Conservation (phyloP, 2,888 invertebrate genomes). For the Tupiocoris notatus region DNA sequence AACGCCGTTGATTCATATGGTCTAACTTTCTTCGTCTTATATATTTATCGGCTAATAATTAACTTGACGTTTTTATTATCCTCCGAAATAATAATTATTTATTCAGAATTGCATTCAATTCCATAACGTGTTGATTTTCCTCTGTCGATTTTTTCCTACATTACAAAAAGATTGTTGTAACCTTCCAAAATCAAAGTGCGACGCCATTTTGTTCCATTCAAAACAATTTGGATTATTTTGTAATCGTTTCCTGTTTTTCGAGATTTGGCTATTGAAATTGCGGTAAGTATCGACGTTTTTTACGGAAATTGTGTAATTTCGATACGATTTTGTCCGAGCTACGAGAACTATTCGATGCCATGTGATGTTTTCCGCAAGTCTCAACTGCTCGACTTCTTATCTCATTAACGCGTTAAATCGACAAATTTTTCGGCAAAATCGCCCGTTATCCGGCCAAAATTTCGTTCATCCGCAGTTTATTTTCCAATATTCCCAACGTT, state of each 20-base stretch:
- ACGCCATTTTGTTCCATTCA: conserved; percentile 42
- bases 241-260: conserved; percentile 10
- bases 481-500: too few relatives aligned
- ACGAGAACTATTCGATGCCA: neutral
- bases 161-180: conserved; percentile 10
- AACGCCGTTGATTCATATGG: too few relatives aligned
- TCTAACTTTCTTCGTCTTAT: too few relatives aligned
- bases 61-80: too few relatives aligned
- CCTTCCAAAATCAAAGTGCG: conserved; percentile 24
- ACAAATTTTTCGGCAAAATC: neutral
- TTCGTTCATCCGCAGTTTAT: neutral
- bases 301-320: neutral
- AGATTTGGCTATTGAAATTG: conserved; percentile 10
- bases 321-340: too few relatives aligned
- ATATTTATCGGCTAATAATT: too few relatives aligned
- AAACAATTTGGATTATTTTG: conserved; percentile 35
- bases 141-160: neutral
- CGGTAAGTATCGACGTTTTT: conserved; percentile 12
- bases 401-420: neutral
- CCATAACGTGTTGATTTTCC: too few relatives aligned
- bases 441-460: neutral
- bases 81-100: too few relatives aligned
- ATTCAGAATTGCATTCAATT: too few relatives aligned
- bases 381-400: neutral
- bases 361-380: neutral